Percentiles rank a stretch among this genome's conserved stretches.
phyloP scores from a whole-genome alignment of 2,797 vertebrate genomes.

The Neostethus bicornis region DNA sequence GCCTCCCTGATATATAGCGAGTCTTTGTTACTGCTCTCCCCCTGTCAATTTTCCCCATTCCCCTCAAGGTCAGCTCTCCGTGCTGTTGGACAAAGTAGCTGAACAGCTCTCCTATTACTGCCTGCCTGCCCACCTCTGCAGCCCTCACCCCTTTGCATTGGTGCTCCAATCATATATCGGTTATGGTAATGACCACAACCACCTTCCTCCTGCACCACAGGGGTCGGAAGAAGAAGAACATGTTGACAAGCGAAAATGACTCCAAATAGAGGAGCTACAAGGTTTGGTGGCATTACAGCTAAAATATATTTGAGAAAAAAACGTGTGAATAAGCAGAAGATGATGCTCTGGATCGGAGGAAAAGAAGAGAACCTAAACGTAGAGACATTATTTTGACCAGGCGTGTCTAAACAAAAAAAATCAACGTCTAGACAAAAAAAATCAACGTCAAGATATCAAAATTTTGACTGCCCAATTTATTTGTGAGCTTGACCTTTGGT shows the following conservation, averaged over 20 bases:
- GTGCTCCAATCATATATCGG: slow-evolving; percentile 50
- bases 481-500: too few species aligned
- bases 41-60: slow-evolving; percentile 76
- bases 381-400: too few species aligned
- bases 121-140: slow-evolving; percentile 35
- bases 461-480: too few species aligned
- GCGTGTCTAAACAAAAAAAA: too few species aligned
- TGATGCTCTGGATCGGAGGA: background rate
- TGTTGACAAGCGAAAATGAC: slow-evolving; percentile 44
- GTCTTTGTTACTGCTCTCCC: slow-evolving; percentile 75
- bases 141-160: slow-evolving; percentile 13
- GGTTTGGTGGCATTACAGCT: slow-evolving; percentile 20
- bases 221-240: slow-evolving; percentile 47
- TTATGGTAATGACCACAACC: slow-evolving; percentile 55
- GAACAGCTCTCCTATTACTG: slow-evolving; percentile 59
- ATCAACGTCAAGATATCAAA: too few species aligned
- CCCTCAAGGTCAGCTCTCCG: slow-evolving; percentile 78
- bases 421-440: too few species aligned
- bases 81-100: slow-evolving; percentile 71
- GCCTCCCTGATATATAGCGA: slow-evolving; percentile 81
- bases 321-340: slow-evolving; percentile 10
- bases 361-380: background rate
- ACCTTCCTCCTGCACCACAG: slow-evolving; percentile 36
- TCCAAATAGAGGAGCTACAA: slow-evolving; percentile 39
- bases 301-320: slow-evolving; percentile 11